Evolutionary conservation across 2,888 invertebrate genomes (phyloP), one percentile per base, ranked within the genome.

Genomic region (Heliothis peltigera): DNA sequence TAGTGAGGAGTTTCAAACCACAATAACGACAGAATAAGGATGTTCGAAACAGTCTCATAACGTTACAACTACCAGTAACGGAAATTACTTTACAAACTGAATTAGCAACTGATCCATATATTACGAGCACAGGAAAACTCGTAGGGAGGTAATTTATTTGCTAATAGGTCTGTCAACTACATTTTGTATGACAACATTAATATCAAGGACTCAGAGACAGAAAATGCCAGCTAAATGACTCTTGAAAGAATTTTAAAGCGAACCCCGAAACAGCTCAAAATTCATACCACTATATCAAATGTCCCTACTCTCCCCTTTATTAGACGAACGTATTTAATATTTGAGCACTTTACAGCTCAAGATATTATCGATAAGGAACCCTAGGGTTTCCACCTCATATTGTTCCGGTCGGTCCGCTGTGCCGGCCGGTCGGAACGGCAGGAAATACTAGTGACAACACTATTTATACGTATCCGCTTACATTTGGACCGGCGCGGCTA

Each of bases 391-490:
- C 61, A 42, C 32, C 35, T 42, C 22, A 49, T 74, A 74, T 51
- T 55, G 53, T 69, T 70, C 61, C 70, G 54, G 54, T 10, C 51
- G 25, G 51, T 43, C 55, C 17, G 51, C 76, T 61, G 53, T 53
- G 12, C 39, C 52, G 44, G 53, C 7, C n/a, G 28, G 47, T 22
- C 47, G 59, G 56, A 70, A 70, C 32, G 18, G 68, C 35, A 42
- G 70, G 76, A 53, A 39, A 48, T 21, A 4, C 25, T 52, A 39
- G 70, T 70, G 70, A 70, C 70, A 70, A 75, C 70, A 61, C 76
- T 61, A 70, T 75, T 75, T 75, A 70, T 70, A 55, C n/a, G 35
- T 18, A 42, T 32, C 75, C 43, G 44, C 39, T 67, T 59, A 49
- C 22, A 55, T 54, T 47, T 28, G 51, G 46, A 42, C 18, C 15